Base-by-base conservation (phyloP, 2,888 invertebrate species). In the Melanargia galathea region DNA sequence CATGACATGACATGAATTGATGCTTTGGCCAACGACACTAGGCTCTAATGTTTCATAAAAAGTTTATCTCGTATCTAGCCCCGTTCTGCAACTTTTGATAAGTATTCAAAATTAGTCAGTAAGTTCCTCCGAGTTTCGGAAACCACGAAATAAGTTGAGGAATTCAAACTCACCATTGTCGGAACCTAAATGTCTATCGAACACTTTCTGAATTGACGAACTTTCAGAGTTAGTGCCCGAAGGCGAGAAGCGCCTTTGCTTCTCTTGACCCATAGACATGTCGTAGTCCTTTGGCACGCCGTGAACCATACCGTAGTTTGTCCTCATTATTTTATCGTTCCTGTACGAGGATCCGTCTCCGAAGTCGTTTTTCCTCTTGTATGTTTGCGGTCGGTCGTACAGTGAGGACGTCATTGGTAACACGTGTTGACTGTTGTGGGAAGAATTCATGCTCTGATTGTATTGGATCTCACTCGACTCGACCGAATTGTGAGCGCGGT, bases 381-480 rank as follows among this genome's bases (percentile, higher is more conserved):
- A 89, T 1, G 76, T 70, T 5, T 83, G 87, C 5, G 77, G 67
- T 20, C 90, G 78, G 20, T 91, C 90, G 70, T 87, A 91, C 68
- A 89, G 87, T 69, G 81, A 83, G 2, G 87, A 77, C 4, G 86
- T 74, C 73, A 86, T 80, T 0, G 88, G 85, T 69, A 87, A 75
- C 1, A 78, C 72, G 65, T 85, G 88, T 63, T 81, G 84, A 64
- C 78, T 81, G 58, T 71, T 74, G 6, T 76, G 67, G 1, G 84
- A 73, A 1, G 80, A 69, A 49, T 73, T 77, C 75, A 86, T 80
- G 63, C 74, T 80, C 64, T 84, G 88, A 60, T 74, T 83, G 76
- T 87, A 90, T 64, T 85, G 88, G 66, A 87, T 79, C 43, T 90
- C 90, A 2, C 86, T 83, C 1, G 91, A 87, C 67, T 91, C 91